Evolutionary conservation across 2,113 vertebrate species (phyloP).

Genomic region (Malurus elegans): DNA sequence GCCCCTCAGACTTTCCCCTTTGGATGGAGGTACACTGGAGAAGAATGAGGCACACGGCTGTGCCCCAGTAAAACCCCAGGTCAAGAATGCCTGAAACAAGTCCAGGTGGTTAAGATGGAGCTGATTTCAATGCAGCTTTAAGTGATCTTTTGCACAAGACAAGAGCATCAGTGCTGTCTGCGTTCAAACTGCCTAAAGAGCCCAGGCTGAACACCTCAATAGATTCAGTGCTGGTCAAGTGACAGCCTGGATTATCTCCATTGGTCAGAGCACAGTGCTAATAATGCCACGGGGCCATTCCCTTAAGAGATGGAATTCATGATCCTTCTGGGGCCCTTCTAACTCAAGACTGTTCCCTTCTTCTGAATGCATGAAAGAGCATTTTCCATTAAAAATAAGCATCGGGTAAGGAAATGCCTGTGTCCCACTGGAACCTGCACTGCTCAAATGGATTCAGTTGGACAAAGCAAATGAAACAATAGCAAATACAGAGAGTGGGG

Average conservation of each 20-base stretch:
- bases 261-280: background rate
- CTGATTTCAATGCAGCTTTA: background rate
- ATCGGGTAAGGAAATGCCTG: background rate
- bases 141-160: background rate
- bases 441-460: background rate
- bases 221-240: background rate
- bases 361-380: background rate
- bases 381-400: background rate
- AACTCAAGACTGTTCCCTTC: background rate
- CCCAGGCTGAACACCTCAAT: background rate
- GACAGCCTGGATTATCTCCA: background rate
- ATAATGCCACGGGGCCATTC: background rate
- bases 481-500: background rate
- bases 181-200: accelerated
- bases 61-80: background rate
- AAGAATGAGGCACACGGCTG: background rate
- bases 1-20: background rate
- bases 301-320: background rate
- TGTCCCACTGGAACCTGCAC: background rate
- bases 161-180: background rate
- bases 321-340: background rate
- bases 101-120: background rate
- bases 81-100: background rate
- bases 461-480: background rate
- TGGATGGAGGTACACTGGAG: background rate